These are phyloP conservation scores for Thalassaphorura encarpata DNA, from an alignment of 1,140 invertebrate genomes.

Conservation along the genomic window DNA sequence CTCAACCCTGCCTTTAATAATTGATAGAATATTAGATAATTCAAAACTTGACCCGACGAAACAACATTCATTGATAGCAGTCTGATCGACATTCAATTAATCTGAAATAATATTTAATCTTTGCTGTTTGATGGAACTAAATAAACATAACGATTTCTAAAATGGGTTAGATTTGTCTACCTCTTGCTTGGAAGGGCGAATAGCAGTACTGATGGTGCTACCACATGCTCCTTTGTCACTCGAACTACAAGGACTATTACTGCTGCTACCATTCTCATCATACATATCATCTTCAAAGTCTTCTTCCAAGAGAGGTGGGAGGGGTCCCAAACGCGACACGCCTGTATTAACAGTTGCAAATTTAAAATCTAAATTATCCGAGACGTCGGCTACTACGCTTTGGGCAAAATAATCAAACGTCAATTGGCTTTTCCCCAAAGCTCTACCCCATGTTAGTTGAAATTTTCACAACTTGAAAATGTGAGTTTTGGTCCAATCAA, in stretches of 20 bases:
- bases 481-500: too few relatives aligned
- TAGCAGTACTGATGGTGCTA: not conserved
- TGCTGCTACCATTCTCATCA: constrained; percentile 12
- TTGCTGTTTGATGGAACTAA: constrained; percentile 4
- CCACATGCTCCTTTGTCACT: not conserved
- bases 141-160: constrained; percentile 6
- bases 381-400: not conserved
- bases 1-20: constrained; percentile 28
- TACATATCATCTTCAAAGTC: constrained; percentile 31
- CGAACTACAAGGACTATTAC: constrained; percentile 6
- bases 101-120: not conserved
- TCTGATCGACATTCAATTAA: not conserved
- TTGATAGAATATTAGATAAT: constrained; percentile 7
- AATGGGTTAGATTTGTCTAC: not conserved
- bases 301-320: constrained; percentile 27
- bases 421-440: too few relatives aligned
- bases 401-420: too few relatives aligned
- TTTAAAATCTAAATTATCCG: too few relatives aligned
- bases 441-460: too few relatives aligned
- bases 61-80: too few relatives aligned
- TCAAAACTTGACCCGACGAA: too few relatives aligned
- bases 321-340: constrained; percentile 26
- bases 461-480: too few relatives aligned
- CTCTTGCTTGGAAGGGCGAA: not conserved
- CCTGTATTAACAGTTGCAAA: constrained; percentile 9